Evolutionary conservation across 2,797 vertebrate genomes (phyloP).

Genomic region (Pachyuromys duprasi): DNA sequence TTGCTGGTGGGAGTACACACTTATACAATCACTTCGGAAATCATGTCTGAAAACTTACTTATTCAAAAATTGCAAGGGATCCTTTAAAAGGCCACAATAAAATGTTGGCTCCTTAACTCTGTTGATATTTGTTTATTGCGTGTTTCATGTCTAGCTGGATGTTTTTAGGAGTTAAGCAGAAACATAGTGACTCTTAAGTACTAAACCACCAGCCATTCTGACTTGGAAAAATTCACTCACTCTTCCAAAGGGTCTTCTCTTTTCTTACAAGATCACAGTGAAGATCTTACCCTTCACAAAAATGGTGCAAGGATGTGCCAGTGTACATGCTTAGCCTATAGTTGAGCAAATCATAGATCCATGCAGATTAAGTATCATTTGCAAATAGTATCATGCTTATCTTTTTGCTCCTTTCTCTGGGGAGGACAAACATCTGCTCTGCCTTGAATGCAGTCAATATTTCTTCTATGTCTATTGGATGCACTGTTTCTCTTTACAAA

Average conservation of each 20-base stretch:
- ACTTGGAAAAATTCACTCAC: not conserved
- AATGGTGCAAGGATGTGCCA: not conserved
- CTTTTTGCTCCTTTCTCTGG: not conserved
- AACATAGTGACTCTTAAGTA: too few species aligned
- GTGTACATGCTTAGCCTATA: not conserved
- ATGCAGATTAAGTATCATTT: not conserved
- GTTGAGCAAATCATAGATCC: not conserved
- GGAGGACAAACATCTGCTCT: not conserved
- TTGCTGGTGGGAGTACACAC: too few species aligned
- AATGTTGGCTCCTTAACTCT: not conserved
- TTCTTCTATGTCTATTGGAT: not conserved
- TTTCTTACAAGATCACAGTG: not conserved
- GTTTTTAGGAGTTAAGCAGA: too few species aligned
- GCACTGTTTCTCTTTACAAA: not conserved
- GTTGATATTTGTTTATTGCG: not conserved
- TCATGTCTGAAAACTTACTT: not conserved
- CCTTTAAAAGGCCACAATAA: not conserved
- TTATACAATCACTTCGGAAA: too few species aligned
- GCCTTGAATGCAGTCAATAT: not conserved
- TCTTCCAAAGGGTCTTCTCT: not conserved
- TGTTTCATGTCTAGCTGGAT: not conserved
- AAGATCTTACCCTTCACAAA: not conserved
- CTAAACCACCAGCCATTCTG: not conserved
- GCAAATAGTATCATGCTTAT: not conserved
- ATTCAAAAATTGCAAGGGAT: not conserved